Evolutionary conservation across 1,140 invertebrate genomes (phyloP).

Genomic region (Dendrolimus kikuchii): DNA sequence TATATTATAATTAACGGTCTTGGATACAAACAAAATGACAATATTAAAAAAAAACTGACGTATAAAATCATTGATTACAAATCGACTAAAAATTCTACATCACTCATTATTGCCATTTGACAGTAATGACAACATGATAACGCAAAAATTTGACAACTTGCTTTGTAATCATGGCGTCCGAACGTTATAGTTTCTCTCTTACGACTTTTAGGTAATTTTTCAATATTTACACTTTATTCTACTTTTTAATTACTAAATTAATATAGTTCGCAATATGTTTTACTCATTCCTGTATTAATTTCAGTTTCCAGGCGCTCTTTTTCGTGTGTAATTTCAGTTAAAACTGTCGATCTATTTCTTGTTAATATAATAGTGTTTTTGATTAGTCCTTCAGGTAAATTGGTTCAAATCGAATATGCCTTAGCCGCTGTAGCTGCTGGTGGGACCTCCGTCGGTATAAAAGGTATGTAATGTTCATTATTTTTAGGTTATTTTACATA

Average conservation of each 20-base stretch:
- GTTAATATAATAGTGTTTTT: constrained; percentile 16
- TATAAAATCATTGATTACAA: no score
- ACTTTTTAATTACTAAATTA: no score
- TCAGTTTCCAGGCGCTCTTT: background rate
- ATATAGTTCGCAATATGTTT: no score
- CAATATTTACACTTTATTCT: constrained; percentile 5
- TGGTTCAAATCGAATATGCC: constrained; percentile 99
- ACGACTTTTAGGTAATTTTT: constrained; percentile 95
- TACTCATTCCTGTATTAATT: no score
- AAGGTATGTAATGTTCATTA: constrained; percentile 76
- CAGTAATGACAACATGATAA: constrained; percentile 26
- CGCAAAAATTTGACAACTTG: constrained; percentile 49
- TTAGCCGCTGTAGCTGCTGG: constrained; percentile 98
- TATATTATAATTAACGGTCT: background rate
- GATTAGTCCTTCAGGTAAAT: constrained; percentile 97
- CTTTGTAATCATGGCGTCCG: constrained; percentile 89
- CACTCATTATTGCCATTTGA: constrained; percentile 6
- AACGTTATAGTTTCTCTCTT: constrained; percentile 98
- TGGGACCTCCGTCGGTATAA: constrained; percentile 98
- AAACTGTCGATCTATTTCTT: background rate
- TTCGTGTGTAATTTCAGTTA: background rate
- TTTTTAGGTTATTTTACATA: constrained; percentile 42
- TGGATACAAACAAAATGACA: background rate
- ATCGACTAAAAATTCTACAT: no score
- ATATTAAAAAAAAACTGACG: background rate